These are phyloP conservation scores for Drosophila willistoni DNA, from an alignment of 1,140 invertebrate genomes.

Conservation along the genomic window DNA sequence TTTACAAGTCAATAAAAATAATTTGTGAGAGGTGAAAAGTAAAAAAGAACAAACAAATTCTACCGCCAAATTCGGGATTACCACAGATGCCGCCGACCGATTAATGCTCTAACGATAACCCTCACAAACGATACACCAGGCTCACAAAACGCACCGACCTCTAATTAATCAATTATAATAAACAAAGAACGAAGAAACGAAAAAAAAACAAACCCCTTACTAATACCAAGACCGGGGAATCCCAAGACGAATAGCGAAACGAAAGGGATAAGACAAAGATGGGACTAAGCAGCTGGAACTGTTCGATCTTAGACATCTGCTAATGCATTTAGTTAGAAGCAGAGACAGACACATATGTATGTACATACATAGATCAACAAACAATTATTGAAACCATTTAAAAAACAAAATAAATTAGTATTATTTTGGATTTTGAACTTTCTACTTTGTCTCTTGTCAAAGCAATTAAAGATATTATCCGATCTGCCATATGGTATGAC, in stretches of 20 bases:
- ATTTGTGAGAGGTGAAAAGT: constrained; percentile 45
- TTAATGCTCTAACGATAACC: constrained; percentile 78
- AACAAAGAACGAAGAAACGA: constrained; percentile 46
- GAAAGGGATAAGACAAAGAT: constrained; percentile 26
- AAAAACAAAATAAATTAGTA: neutral
- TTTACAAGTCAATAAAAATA: constrained; percentile 81
- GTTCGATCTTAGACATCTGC: neutral
- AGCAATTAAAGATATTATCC: constrained; percentile 14
- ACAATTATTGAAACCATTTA: neutral
- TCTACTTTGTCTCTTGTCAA: neutral
- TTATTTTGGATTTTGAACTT: neutral
- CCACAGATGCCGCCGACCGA: constrained; percentile 63
- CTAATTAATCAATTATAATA: constrained; percentile 83
- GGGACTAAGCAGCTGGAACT: constrained; percentile 14
- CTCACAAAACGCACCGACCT: constrained; percentile 55
- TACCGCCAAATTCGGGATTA: constrained; percentile 69
- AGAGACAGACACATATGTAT: neutral
- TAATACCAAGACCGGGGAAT: constrained; percentile 50
- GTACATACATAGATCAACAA: too few relatives aligned
- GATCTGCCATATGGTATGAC: constrained; percentile 10
- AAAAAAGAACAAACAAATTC: constrained; percentile 66
- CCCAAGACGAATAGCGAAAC: constrained; percentile 26
- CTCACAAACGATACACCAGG: constrained; percentile 26
- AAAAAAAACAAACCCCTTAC: constrained; percentile 10
- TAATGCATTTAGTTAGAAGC: neutral